phyloP scores from a whole-genome alignment of 2,888 invertebrate genomes.

The Mesochorus sp. region DNA sequence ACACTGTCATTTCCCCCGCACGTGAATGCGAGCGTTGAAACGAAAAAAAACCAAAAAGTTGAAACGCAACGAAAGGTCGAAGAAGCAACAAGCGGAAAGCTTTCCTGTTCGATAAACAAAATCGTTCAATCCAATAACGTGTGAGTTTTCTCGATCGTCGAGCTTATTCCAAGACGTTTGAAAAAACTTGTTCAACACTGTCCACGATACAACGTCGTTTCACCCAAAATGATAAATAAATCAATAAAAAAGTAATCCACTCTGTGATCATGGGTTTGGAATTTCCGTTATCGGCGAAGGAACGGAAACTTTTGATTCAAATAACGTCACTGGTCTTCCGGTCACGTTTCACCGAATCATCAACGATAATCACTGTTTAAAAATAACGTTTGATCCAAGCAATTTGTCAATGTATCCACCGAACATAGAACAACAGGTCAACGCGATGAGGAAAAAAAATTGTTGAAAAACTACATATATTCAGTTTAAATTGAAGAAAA shows the following conservation, averaged over 20 bases:
- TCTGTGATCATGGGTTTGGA: background rate
- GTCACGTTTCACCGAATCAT: too few species aligned
- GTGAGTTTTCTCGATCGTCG: background rate
- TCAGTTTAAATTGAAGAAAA: background rate
- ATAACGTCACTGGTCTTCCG: too few species aligned
- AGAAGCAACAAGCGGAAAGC: background rate
- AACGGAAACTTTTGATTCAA: too few species aligned
- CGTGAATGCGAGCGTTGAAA: conserved; percentile 21
- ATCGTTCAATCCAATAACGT: background rate
- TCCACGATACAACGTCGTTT: conserved; percentile 1
- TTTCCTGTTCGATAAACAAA: background rate
- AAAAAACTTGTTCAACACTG: conserved; percentile 16
- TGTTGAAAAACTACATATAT: background rate
- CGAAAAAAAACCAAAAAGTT: background rate
- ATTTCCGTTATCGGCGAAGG: too few species aligned
- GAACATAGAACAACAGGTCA: background rate
- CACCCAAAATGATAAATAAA: background rate
- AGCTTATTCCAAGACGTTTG: background rate
- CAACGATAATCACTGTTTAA: too few species aligned
- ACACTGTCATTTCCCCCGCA: conserved; percentile 74
- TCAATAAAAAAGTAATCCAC: background rate
- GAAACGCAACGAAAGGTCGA: background rate
- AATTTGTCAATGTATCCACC: background rate
- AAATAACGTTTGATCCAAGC: background rate
- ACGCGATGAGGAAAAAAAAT: background rate